phyloP scores from a whole-genome alignment of 2,113 vertebrate species.

The Strigops habroptila region DNA sequence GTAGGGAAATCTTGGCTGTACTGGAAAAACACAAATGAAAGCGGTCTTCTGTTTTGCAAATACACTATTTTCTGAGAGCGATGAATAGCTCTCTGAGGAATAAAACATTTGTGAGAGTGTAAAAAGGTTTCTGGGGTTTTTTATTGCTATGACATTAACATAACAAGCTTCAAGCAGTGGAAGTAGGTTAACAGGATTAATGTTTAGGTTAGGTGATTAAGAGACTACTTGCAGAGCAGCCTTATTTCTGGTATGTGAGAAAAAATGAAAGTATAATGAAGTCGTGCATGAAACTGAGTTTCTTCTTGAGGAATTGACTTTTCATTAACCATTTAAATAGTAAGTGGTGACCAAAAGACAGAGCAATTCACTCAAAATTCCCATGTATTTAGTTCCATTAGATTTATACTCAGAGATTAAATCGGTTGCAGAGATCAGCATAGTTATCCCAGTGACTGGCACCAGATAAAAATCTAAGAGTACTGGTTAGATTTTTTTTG shows the following conservation, averaged over 20 bases:
- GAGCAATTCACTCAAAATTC: not conserved
- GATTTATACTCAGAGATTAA: constrained; percentile 13
- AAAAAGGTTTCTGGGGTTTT: not conserved
- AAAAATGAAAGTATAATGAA: constrained; percentile 45
- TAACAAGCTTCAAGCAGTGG: constrained; percentile 2
- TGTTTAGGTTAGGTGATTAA: constrained; percentile 33
- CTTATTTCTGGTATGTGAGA: constrained; percentile 5
- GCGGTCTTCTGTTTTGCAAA: constrained; percentile 25
- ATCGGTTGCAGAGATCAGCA: not conserved
- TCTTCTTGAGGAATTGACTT: not conserved
- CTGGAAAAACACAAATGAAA: constrained; percentile 19
- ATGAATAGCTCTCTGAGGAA: not conserved
- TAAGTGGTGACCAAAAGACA: constrained; percentile 47
- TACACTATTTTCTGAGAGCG: not conserved
- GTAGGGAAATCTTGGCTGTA: not conserved
- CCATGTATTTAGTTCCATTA: not conserved
- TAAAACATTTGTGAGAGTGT: not conserved
- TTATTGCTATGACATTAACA: constrained; percentile 32
- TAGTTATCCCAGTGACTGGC: not conserved
- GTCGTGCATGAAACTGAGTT: not conserved
- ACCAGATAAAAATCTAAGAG: constrained; percentile 31
- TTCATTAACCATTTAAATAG: constrained; percentile 41
- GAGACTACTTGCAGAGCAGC: constrained; percentile 5
- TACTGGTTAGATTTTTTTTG: not conserved
- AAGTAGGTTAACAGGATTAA: constrained; percentile 53